Conservation (phyloP, 2,797 vertebrate genomes). For the Rhynchotus rufescens region DNA sequence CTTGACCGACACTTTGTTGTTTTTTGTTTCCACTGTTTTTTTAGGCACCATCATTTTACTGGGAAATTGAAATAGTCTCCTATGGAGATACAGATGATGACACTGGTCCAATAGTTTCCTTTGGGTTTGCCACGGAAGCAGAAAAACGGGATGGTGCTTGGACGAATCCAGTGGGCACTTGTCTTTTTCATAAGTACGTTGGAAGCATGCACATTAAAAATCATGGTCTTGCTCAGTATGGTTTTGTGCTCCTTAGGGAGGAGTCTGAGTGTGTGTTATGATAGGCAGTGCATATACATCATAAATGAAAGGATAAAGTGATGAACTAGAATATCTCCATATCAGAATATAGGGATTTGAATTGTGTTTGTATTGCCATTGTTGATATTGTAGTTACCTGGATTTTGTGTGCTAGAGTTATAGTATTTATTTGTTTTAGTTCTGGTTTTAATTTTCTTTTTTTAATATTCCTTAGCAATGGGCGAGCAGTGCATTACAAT, state of each 20-base stretch:
- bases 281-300: accelerated
- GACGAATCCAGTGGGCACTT: constrained; percentile 99
- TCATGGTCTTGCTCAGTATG: accelerated
- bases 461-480: constrained; percentile 84
- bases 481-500: constrained; percentile 97
- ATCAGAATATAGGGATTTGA: background rate
- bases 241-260: too few species aligned
- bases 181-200: constrained; percentile 98
- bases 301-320: background rate
- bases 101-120: constrained; percentile 96
- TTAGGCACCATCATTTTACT: constrained; percentile 98
- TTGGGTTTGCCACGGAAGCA: constrained; percentile 97
- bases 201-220: background rate
- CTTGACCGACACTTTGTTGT: background rate
- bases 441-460: background rate
- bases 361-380: background rate
- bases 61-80: constrained; percentile 98
- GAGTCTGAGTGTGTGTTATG: background rate
- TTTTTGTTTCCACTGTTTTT: background rate
- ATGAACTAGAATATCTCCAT: background rate
- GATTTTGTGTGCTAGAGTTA: background rate
- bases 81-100: constrained; percentile 99
- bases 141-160: constrained; percentile 97
- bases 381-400: background rate
- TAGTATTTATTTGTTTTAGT: background rate